phyloP scores from a whole-genome alignment of 2,797 vertebrate genomes.

The Poecilia wingei region DNA sequence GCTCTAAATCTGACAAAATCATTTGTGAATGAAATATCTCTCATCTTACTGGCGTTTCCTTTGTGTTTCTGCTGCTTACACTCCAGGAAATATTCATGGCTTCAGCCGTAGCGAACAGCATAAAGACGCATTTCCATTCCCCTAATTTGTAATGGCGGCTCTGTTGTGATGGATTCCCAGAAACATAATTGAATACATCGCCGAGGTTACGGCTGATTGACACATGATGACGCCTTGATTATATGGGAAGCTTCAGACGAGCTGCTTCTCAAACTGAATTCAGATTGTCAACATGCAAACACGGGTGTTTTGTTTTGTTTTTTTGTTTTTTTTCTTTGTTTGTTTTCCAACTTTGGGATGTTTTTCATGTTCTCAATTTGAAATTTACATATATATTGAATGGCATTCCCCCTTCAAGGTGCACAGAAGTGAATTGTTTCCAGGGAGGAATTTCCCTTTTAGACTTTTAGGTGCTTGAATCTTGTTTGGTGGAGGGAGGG shows the following conservation, averaged over 20 bases:
- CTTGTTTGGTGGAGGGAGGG: constrained; percentile 12
- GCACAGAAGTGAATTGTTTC: constrained; percentile 14
- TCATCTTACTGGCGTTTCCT: background rate
- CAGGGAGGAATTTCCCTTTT: constrained; percentile 9
- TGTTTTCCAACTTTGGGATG: constrained; percentile 6
- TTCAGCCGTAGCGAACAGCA: constrained; percentile 6
- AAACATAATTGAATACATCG: constrained; percentile 8
- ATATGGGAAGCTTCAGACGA: constrained; percentile 23
- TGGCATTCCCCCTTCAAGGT: constrained; percentile 12
- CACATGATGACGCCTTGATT: constrained; percentile 12
- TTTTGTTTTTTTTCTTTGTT: background rate
- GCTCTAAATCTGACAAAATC: background rate
- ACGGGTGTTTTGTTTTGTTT: background rate
- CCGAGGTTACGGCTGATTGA: constrained; percentile 25
- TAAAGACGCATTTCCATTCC: constrained; percentile 11
- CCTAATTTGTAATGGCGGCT: constrained; percentile 39
- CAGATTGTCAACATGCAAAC: constrained; percentile 18
- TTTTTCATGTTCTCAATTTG: constrained; percentile 23
- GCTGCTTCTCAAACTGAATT: constrained; percentile 17
- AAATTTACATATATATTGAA: constrained; percentile 34
- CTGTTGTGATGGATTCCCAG: constrained; percentile 31
- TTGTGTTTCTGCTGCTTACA: constrained; percentile 2
- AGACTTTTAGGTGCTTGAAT: constrained; percentile 34
- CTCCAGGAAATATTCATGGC: constrained; percentile 15
- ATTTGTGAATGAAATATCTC: background rate